Percentiles rank a stretch among this genome's conserved stretches.
phyloP scores from a whole-genome alignment of 2,797 vertebrate genomes.

The Limosa lapponica region DNA sequence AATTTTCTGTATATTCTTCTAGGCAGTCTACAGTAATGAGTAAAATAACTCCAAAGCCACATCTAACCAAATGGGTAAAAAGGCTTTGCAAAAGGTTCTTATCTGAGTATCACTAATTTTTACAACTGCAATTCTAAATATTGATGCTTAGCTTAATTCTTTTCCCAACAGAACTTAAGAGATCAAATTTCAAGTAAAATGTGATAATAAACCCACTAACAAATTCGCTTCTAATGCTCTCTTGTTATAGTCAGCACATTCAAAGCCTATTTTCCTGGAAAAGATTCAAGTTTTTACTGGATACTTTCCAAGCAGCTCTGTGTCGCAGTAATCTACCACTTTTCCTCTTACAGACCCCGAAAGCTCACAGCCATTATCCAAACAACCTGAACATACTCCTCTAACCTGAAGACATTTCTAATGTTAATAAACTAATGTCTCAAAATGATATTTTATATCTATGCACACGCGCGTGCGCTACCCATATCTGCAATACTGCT shows the following conservation, averaged over 20 bases:
- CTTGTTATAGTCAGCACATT: conserved; percentile 53
- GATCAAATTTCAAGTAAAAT: conserved; percentile 63
- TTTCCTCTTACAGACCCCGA: background rate
- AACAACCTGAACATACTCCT: background rate
- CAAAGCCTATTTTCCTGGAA: conserved; percentile 52
- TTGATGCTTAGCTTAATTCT: conserved; percentile 26
- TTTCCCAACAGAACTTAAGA: conserved; percentile 24
- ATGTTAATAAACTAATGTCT: background rate
- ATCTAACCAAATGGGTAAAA: background rate
- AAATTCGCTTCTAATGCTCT: conserved; percentile 56
- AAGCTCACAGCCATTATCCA: conserved; percentile 22
- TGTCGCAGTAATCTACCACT: conserved; percentile 19
- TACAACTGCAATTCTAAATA: background rate
- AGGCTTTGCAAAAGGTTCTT: background rate
- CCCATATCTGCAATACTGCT: background rate
- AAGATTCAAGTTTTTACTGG: conserved; percentile 47
- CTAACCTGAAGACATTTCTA: background rate
- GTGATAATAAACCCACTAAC: conserved; percentile 45
- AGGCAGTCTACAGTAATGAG: background rate
- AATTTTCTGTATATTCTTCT: background rate
- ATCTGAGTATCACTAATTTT: background rate
- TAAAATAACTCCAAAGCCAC: background rate
- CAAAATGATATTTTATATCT: background rate
- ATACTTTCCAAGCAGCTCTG: conserved; percentile 34
- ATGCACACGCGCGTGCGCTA: fast-evolving